A percentile compares a stretch with the other conserved stretches of the same genome.
Conservation (phyloP, 2,113 vertebrate species). For the Megaptera novaeangliae region DNA sequence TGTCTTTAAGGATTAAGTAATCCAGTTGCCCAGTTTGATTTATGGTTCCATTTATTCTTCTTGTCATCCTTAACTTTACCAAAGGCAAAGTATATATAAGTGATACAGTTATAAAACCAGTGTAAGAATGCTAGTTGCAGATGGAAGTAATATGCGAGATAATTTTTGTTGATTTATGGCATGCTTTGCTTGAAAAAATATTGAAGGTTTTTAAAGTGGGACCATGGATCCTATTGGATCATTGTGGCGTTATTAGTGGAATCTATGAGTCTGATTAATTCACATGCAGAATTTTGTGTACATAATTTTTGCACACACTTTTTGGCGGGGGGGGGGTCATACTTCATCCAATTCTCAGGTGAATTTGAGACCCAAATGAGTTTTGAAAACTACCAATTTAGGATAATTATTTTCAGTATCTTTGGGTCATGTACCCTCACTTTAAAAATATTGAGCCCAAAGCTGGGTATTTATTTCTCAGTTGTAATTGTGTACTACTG, state of each 20-base stretch:
- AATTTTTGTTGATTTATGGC: neutral
- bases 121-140: neutral
- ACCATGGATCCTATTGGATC: neutral
- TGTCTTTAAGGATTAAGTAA: neutral
- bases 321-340: neutral
- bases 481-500: neutral
- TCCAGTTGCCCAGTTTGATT: neutral
- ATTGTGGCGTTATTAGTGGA: neutral
- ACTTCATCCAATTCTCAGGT: neutral
- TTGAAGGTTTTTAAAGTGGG: neutral
- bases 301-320: neutral
- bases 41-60: neutral
- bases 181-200: neutral
- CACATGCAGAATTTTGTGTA: neutral
- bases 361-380: neutral
- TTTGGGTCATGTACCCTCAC: neutral
- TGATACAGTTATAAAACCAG: neutral
- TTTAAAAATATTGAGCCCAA: neutral
- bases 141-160: neutral
- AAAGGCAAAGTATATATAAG: neutral
- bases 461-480: neutral
- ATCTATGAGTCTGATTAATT: neutral
- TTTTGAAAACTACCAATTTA: neutral
- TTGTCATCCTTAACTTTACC: neutral
- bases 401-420: neutral